phyloP scores from a whole-genome alignment of 2,888 invertebrate species.

The Andrena praecox region DNA sequence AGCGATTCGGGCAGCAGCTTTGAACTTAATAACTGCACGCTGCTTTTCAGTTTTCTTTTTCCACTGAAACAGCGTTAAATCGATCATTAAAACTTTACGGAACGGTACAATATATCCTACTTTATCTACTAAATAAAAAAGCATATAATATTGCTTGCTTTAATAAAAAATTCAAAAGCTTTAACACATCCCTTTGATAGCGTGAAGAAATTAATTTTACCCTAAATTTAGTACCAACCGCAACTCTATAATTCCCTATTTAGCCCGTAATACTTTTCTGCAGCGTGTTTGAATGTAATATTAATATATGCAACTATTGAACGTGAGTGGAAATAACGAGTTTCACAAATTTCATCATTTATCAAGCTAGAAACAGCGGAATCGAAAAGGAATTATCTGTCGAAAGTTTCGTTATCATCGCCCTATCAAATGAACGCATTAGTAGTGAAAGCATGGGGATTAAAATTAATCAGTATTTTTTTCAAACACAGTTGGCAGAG shows the following conservation, averaged over 20 bases:
- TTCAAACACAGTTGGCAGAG: not conserved
- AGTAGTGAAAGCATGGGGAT: not conserved
- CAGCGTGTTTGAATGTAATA: not conserved
- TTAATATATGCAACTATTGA: not conserved
- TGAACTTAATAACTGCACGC: slow-evolving; percentile 88
- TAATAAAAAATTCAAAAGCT: not conserved
- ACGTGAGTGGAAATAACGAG: not conserved
- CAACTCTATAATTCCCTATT: not conserved
- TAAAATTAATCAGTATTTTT: not conserved
- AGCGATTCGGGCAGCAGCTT: slow-evolving; percentile 89
- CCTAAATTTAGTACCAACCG: not conserved
- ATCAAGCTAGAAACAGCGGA: not conserved
- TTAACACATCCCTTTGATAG: not conserved
- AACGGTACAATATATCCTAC: not conserved
- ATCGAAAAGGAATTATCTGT: no score
- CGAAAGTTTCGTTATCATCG: not conserved
- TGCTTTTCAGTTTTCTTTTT: slow-evolving; percentile 89
- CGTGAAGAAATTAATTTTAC: not conserved
- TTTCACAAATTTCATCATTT: not conserved
- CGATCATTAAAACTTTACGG: not conserved
- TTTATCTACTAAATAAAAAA: not conserved
- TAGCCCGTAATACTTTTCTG: not conserved
- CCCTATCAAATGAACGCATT: slow-evolving; percentile 10
- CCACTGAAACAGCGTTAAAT: slow-evolving; percentile 85
- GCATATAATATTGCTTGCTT: not conserved